phyloP scores from a whole-genome alignment of 2,888 invertebrate species.

The Cantharis nigra region DNA sequence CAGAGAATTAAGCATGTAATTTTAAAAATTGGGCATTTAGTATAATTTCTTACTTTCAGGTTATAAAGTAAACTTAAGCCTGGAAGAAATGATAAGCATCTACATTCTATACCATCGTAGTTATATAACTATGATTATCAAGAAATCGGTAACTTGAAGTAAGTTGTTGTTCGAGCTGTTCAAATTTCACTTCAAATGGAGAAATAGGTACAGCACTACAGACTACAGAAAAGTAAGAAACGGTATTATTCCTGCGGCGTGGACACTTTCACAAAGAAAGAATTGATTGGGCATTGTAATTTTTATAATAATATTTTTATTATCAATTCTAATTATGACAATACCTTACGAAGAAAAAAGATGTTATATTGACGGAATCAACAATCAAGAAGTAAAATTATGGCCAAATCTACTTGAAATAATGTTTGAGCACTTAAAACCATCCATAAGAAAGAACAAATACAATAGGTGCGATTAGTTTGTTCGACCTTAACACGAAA shows the following conservation, averaged over 20 bases:
- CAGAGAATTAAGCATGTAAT: not conserved
- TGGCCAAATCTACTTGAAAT: constrained; percentile 12
- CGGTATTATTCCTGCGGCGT: not conserved
- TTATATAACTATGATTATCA: not conserved
- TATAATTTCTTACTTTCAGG: not conserved
- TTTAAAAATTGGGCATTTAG: not conserved
- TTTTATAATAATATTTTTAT: too few relatives aligned
- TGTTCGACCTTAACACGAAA: constrained; percentile 8
- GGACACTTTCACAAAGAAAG: not conserved
- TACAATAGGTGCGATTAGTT: constrained; percentile 7
- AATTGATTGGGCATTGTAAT: too few relatives aligned
- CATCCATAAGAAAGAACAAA: constrained; percentile 7
- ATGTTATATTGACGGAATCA: constrained; percentile 2
- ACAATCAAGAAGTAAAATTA: constrained; percentile 2
- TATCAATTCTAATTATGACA: too few relatives aligned
- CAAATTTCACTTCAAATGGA: too few relatives aligned
- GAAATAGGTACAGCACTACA: too few relatives aligned
- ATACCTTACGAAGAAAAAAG: not conserved
- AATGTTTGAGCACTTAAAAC: constrained; percentile 4
- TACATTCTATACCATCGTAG: not conserved
- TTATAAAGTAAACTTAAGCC: not conserved
- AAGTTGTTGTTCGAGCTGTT: too few relatives aligned
- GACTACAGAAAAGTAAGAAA: not conserved
- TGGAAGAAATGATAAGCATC: not conserved
- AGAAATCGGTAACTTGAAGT: too few relatives aligned